Evolutionary conservation across 2,888 invertebrate species (phyloP).

Genomic region (Agriopis aurantiaria): DNA sequence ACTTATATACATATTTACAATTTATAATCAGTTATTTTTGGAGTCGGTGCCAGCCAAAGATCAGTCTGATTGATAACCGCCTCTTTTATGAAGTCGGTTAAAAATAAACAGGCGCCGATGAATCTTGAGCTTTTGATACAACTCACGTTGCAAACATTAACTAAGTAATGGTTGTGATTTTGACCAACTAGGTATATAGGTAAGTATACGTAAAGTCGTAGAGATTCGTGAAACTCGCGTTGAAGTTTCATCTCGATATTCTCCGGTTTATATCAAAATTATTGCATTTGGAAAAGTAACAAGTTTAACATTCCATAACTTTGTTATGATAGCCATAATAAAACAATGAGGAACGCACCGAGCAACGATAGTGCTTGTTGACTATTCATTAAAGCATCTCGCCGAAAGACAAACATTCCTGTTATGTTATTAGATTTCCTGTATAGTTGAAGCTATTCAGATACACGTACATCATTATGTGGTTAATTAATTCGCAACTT

Average conservation of each 20-base stretch:
- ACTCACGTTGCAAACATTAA: no score
- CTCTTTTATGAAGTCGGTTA: no score
- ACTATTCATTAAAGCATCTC: slow-evolving; percentile 83
- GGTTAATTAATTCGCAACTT: slow-evolving; percentile 62
- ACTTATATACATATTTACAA: no score
- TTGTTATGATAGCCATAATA: slow-evolving; percentile 56
- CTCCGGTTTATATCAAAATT: slow-evolving; percentile 27
- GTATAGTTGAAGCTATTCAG: slow-evolving; percentile 65
- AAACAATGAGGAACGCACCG: slow-evolving; percentile 69
- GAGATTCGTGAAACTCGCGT: slow-evolving; percentile 1
- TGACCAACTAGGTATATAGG: not conserved
- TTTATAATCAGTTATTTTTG: no score
- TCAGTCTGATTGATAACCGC: no score
- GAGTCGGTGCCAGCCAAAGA: no score
- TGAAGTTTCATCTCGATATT: slow-evolving; percentile 1
- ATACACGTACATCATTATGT: slow-evolving; percentile 61
- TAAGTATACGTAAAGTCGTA: not conserved
- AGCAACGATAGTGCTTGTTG: slow-evolving; percentile 70
- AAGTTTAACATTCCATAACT: slow-evolving; percentile 40
- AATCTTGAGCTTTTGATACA: no score
- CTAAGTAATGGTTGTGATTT: not conserved
- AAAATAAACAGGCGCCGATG: no score
- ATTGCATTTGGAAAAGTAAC: slow-evolving; percentile 35
- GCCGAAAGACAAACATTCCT: slow-evolving; percentile 75
- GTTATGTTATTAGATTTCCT: slow-evolving; percentile 78